Evolutionary conservation across 2,888 invertebrate species (phyloP), one percentile per base, ranked within the genome.

Genomic region (Drosophila mulleri): DNA sequence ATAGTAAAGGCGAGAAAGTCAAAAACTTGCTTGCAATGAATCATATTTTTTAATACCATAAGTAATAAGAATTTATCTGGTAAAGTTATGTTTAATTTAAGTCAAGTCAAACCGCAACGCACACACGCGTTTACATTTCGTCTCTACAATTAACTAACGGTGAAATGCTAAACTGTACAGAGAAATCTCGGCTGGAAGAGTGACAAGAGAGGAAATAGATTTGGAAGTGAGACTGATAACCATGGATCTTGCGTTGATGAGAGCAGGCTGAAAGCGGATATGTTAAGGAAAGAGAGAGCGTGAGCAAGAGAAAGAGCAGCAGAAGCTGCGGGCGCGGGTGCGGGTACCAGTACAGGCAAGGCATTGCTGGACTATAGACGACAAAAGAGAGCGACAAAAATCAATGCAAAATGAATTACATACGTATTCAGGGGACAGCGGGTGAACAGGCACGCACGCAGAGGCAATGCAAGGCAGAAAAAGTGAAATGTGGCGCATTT

Each of bases 401-500:
- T 88, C 84, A 83, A 84, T 86, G 83, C 71, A 83, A 86, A 83
- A 71, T 78, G 58, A 78, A 78, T 77, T 76, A 53, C 52, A 35
- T 14, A 75, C 26, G 16, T 26, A 47, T 70, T 65, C 64, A 67
- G 67, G 67, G 65, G 50, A 20, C n/a, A 62, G 44, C 58, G 41
- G 56, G 20, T 7, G n/a, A 8, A 16, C 39, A 16, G 39, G n/a
- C 1, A 39, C 0, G 16, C 39, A 2, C 8, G 39, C 5, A 39
- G 20, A 6, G 14, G 14, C 47, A 50, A 56, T 63, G 58, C 50
- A 53, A 56, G 56, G 56, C 41, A 61, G 73, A 72, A 75, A 84
- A 84, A 88, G 85, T 77, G 63, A 64, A 83, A 71, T 61, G 72
- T 39, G 26, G 42, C 41, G 69, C 68, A 75, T 61, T 69, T 70